Base-by-base conservation (phyloP, 2,113 vertebrate species). In the Odobenus rosmarus region DNA sequence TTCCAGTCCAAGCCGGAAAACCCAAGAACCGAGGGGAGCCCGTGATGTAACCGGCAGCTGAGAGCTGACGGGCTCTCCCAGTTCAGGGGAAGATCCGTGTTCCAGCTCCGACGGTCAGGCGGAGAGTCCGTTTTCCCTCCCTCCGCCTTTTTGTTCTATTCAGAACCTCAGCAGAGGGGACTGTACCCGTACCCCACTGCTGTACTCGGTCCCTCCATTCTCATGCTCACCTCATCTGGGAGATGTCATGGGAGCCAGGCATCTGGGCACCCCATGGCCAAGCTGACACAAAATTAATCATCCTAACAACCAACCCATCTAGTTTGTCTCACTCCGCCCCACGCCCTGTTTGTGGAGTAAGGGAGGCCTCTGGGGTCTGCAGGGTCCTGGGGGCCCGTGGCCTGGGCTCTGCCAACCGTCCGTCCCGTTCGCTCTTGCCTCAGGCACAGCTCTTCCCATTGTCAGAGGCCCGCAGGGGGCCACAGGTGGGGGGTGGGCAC, bases 401-500 rank as follows among this genome's bases (percentile, higher is more conserved):
- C n/a, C 76, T 74, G 36, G 19, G 13, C 14, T n/a, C 55, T 55
- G 26, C 77, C n/a, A 23, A 0, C 23, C 49, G 36, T n/a, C 23
- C 49, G 36, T n/a, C 26, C 31, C 0, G 1, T 21, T 36, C 49
- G 19, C 16, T 18, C 19, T 69, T 23, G 24, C 24, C 26, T 31
- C 49, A 69, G 23, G 28, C 26, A 71, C 61, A 74, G 4, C 31
- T 3, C 8, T 33, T 90, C 13, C 36, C 0, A 19, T 0, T 28
- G 23, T 4, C 10, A 28, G 84, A 85, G 39, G 61, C 80, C 55
- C 5, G 31, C 4, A 0, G 46, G n/a, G 72, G 61, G 1, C 0
- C 61, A 0, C 51, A 0, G 0, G 2, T 6, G 53, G 24, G 39
- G 28, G 36, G 23, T 6, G n/a, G 9, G n/a, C 46, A 39, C 3